Conservation (phyloP, 2,797 vertebrate species). For the Esox lucius region DNA sequence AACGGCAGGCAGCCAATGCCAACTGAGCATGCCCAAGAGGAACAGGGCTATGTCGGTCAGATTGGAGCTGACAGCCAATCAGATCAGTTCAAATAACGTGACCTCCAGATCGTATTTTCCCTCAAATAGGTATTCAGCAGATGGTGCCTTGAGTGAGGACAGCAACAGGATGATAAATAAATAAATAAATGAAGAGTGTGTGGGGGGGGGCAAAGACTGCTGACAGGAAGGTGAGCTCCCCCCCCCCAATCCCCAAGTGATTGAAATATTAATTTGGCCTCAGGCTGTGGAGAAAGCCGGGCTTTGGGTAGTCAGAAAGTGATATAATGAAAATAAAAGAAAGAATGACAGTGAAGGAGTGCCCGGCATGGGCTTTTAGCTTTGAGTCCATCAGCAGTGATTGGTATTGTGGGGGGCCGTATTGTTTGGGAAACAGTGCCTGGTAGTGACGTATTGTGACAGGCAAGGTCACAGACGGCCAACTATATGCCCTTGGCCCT, state of each 20-base stretch:
- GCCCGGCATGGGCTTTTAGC: conserved; percentile 56
- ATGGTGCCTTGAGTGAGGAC: conserved; percentile 45
- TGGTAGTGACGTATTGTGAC: conserved; percentile 71
- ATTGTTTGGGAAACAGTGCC: conserved; percentile 59
- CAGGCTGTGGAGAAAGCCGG: conserved; percentile 79
- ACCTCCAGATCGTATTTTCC: conserved; percentile 72
- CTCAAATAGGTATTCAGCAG: conserved; percentile 77
- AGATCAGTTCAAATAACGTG: conserved; percentile 79
- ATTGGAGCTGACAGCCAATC: conserved; percentile 90
- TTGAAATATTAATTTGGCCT: conserved; percentile 97
- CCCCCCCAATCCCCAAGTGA: conserved; percentile 81
- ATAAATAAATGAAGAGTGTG: conserved; percentile 27
- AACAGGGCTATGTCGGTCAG: conserved; percentile 78
- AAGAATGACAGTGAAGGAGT: conserved; percentile 47
- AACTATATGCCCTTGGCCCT: conserved; percentile 73
- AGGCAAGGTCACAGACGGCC: conserved; percentile 71
- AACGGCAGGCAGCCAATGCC: conserved; percentile 72
- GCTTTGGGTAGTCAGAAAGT: conserved; percentile 83
- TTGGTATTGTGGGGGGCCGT: conserved; percentile 61
- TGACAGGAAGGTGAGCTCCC: conserved; percentile 81
- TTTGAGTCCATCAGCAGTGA: conserved; percentile 57
- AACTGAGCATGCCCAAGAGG: conserved; percentile 84
- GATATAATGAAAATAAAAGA: conserved; percentile 77
- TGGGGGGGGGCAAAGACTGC: conserved; percentile 66
- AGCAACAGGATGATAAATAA: conserved; percentile 54